phyloP scores from a whole-genome alignment of 2,888 invertebrate genomes.

The Thymelicus sylvestris region DNA sequence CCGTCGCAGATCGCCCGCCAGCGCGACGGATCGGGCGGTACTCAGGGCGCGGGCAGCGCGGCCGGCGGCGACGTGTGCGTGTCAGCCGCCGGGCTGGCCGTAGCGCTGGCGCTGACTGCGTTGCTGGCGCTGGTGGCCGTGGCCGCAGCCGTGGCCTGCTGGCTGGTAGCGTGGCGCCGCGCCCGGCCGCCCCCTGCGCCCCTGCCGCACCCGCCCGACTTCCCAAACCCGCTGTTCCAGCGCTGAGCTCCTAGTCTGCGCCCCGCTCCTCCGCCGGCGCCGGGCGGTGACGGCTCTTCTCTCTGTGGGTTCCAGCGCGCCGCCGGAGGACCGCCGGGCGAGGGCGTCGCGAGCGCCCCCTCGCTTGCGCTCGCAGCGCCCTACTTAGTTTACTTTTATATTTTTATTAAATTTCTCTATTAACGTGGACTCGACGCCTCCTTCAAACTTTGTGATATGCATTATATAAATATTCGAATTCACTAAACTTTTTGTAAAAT shows the following conservation, averaged over 20 bases:
- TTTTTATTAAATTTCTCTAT: constrained; percentile 64
- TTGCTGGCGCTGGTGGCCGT: constrained; percentile 96
- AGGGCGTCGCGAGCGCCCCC: constrained; percentile 78
- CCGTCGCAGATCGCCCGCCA: constrained; percentile 90
- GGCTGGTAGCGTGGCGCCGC: constrained; percentile 96
- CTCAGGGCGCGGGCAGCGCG: constrained; percentile 83
- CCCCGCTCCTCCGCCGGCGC: constrained; percentile 74
- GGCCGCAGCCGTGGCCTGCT: constrained; percentile 97
- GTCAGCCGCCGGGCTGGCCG: constrained; percentile 96
- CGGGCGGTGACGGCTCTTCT: constrained; percentile 79
- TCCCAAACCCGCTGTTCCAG: constrained; percentile 95
- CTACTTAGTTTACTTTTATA: constrained; percentile 65
- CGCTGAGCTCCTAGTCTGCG: constrained; percentile 58
- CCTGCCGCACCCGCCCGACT: constrained; percentile 97
- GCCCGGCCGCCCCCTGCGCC: constrained; percentile 95
- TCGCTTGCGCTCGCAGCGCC: constrained; percentile 75
- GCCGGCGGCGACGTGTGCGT: constrained; percentile 93
- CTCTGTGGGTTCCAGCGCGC: constrained; percentile 76
- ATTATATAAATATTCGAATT: constrained; percentile 78
- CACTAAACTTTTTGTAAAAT: constrained; percentile 79
- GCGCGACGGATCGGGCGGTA: constrained; percentile 91
- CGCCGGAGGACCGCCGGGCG: constrained; percentile 81
- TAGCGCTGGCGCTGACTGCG: constrained; percentile 96
- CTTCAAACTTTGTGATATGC: constrained; percentile 84
- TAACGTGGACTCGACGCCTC: constrained; percentile 79